phyloP scores from a whole-genome alignment of 2,797 vertebrate species.

The Percopsis omiscomaycus region DNA sequence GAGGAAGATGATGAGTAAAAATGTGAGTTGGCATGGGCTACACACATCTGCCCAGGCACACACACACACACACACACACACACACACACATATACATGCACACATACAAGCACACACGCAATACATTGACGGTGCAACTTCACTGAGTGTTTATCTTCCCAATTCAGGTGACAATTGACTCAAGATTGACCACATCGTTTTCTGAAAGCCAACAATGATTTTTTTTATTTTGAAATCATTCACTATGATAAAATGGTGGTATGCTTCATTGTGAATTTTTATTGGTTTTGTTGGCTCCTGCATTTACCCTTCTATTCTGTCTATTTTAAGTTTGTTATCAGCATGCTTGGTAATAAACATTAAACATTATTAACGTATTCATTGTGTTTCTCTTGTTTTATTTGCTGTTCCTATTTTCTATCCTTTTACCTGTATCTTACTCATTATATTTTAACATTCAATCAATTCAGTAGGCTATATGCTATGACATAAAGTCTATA shows the following conservation, averaged over 20 bases:
- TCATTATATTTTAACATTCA: too few species aligned
- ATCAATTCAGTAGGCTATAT: background rate
- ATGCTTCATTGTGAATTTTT: slow-evolving; percentile 18
- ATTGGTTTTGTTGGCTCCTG: background rate
- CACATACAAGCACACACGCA: slow-evolving; percentile 10
- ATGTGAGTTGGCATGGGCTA: slow-evolving; percentile 35
- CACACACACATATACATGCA: slow-evolving; percentile 6
- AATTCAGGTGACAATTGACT: slow-evolving; percentile 1
- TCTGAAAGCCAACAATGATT: slow-evolving; percentile 10
- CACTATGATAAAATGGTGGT: slow-evolving; percentile 6
- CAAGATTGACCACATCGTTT: background rate
- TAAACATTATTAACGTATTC: background rate
- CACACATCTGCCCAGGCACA: slow-evolving; percentile 11
- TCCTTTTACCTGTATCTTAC: too few species aligned
- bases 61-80: slow-evolving; percentile 28
- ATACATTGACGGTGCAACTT: background rate
- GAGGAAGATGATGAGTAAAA: slow-evolving; percentile 55
- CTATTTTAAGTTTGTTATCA: slow-evolving; percentile 6
- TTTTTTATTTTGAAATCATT: background rate
- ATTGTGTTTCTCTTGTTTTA: background rate
- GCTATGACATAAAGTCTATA: background rate
- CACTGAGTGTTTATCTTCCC: background rate
- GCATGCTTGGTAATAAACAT: slow-evolving; percentile 34
- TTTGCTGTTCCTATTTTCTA: background rate
- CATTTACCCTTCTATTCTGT: slow-evolving; percentile 3